phyloP scores from a whole-genome alignment of 2,888 invertebrate genomes.

The Drosophila hamatofila region DNA sequence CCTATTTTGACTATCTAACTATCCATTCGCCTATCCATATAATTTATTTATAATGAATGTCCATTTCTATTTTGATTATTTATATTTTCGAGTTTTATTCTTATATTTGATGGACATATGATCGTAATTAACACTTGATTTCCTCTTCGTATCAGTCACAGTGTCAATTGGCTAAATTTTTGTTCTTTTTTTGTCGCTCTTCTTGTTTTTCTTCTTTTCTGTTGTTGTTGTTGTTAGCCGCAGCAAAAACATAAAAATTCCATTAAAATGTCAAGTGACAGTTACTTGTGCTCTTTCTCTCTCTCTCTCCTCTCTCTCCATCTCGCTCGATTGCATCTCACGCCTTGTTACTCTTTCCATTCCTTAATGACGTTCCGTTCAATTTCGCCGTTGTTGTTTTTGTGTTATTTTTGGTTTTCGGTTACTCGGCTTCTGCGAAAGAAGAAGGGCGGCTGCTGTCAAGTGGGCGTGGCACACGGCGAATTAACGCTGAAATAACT shows the following conservation, averaged over 20 bases:
- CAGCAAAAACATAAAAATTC: slow-evolving; percentile 62
- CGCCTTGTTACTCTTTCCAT: slow-evolving; percentile 9
- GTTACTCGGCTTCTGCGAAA: neutral
- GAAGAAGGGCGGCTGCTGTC: slow-evolving; percentile 31
- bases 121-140: slow-evolving; percentile 22
- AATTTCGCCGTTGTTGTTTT: slow-evolving; percentile 13
- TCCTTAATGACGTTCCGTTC: slow-evolving; percentile 25
- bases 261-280: slow-evolving; percentile 73
- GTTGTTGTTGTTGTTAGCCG: slow-evolving; percentile 1
- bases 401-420: slow-evolving; percentile 23
- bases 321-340: neutral
- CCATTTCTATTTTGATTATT: neutral
- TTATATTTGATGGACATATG: slow-evolving; percentile 4
- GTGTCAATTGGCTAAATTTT: slow-evolving; percentile 23
- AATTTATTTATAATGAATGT: neutral
- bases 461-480: slow-evolving; percentile 28
- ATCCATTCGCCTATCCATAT: neutral
- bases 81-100: neutral
- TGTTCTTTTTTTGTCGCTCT: neutral
- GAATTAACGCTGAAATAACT: slow-evolving; percentile 26
- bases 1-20: neutral
- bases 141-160: slow-evolving; percentile 17
- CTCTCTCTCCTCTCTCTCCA: neutral
- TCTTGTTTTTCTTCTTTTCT: slow-evolving; percentile 3
- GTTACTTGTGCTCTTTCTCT: slow-evolving; percentile 10